Base-by-base conservation (phyloP, 92 coral and sea anemone genomes). In the Heteractis magnifica region DNA sequence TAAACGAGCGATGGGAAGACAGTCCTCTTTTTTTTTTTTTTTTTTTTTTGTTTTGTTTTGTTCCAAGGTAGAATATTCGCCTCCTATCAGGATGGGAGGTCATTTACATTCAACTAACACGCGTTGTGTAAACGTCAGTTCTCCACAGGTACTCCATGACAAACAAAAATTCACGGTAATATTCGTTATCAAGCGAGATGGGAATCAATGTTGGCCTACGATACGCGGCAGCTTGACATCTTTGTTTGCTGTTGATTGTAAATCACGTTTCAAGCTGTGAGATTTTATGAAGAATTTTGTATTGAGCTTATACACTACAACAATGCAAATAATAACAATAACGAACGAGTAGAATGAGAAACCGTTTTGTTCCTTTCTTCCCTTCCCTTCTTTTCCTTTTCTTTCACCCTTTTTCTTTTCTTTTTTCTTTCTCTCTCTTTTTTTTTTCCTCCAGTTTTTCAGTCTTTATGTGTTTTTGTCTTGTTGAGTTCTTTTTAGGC, bases 251-350 rank as follows among this genome's bases (percentile, higher is more conserved):
- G 65, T 70, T 49, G 77, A 56, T 71, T 81, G 65, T 52, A 52
- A 81, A 68, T 81, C 23, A 51, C 8, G 51, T 5, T 10, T 34
- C 84, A 68, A 68, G 84, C 84, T 81, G 84, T 14, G 84, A 51
- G 20, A 68, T 81, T 70, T 81, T 71, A 81, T 81, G 84, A 81
- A 81, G 48, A 68, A 26, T 70, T 81, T 81, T 81, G 58, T 10
- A 81, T 68, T 68, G 11, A 26, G 73, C 49, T 23, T 26, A 26
- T 14, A 68, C 10, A 26, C 14, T 7, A 68, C 3, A 20, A 68
- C 73, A 68, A 20, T 68, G 8, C 48, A 3, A 6, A 23, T 6
- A 62, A 62, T 23, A 18, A 26, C 26, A 26, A 26, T 26, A 62
- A n/a, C 70, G 18, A 5, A 23, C 18, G 70, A 18, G 26, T 18